A percentile compares a stretch with the other conserved stretches of the same genome.
Conservation (phyloP, 2,797 vertebrate genomes). For the Gymnocypris eckloni region DNA sequence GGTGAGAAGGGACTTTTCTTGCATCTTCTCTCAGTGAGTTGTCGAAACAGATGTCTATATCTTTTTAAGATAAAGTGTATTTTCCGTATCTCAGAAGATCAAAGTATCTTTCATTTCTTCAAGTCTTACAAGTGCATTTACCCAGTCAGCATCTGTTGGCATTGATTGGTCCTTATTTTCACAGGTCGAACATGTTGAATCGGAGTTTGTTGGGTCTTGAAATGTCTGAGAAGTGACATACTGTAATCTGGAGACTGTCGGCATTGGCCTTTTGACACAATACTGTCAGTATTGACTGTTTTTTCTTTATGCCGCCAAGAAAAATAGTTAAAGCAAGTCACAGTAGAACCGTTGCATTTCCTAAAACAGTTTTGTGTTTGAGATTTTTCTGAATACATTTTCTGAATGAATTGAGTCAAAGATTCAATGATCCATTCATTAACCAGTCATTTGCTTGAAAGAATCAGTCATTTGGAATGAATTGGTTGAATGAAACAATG, state of each 20-base stretch:
- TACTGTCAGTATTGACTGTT: not conserved
- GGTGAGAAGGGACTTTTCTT: not conserved
- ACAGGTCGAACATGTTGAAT: too few species aligned
- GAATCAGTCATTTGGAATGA: not conserved
- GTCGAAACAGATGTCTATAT: not conserved
- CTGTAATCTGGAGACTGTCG: not conserved
- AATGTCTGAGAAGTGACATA: not conserved
- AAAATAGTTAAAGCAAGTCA: not conserved
- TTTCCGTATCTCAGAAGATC: not conserved
- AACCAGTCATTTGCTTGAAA: not conserved
- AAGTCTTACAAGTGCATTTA: not conserved
- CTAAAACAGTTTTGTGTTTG: not conserved
- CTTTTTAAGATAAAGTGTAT: not conserved
- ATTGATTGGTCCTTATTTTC: too few species aligned
- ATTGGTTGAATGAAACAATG: not conserved
- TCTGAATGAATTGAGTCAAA: not conserved
- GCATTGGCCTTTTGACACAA: not conserved
- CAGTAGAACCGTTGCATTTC: not conserved
- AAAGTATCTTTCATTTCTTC: not conserved
- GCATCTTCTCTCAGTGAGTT: not conserved
- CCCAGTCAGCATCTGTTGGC: too few species aligned
- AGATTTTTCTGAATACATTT: not conserved
- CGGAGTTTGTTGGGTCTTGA: not conserved
- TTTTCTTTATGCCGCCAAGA: not conserved
- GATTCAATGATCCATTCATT: not conserved